Conservation (phyloP, 2,113 vertebrate genomes). For the Sporophila hypoxantha region DNA sequence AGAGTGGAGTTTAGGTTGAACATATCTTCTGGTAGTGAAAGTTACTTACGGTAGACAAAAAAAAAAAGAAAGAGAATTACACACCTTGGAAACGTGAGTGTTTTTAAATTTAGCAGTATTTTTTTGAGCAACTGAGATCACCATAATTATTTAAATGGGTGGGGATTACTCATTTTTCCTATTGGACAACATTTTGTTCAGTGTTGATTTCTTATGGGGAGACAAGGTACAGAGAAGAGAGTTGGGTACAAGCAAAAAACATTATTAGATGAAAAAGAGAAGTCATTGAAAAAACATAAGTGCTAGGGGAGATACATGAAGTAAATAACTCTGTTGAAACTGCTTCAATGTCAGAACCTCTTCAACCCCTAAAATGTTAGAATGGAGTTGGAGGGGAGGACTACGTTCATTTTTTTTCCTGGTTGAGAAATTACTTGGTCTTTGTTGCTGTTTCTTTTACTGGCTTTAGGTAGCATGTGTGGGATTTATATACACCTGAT, state of each 20-base stretch:
- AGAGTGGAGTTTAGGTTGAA: constrained; percentile 2
- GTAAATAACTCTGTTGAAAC: background rate
- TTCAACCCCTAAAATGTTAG: background rate
- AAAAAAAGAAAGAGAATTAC: background rate
- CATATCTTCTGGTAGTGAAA: background rate
- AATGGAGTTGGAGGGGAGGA: background rate
- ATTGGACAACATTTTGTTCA: background rate
- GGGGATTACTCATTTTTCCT: background rate
- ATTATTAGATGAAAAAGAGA: background rate
- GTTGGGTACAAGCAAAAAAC: background rate
- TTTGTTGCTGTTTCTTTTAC: background rate
- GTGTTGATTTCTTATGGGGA: background rate
- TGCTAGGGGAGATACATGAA: background rate
- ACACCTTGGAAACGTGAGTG: background rate
- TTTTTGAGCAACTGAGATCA: background rate
- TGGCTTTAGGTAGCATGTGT: background rate
- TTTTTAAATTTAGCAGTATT: background rate
- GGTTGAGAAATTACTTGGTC: background rate
- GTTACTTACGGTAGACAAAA: background rate
- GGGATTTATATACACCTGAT: background rate
- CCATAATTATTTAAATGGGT: background rate
- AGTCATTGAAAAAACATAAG: background rate
- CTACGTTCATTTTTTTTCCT: background rate
- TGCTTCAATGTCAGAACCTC: background rate
- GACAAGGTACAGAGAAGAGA: background rate